Evolutionary conservation across 2,888 invertebrate genomes (phyloP), one percentile per base, ranked within the genome.

Genomic region (Acanthosepion pharaonis): DNA sequence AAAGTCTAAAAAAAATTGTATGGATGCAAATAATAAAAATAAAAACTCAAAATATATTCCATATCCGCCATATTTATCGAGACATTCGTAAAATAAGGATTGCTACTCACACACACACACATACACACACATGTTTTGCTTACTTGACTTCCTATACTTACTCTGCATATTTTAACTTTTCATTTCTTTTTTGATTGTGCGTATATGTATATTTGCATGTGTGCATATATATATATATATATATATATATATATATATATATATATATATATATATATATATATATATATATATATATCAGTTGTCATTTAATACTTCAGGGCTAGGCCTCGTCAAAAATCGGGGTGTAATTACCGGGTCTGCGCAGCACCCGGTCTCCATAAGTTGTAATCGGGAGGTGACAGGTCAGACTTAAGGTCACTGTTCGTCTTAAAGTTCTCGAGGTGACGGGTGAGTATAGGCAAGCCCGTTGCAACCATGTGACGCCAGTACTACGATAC

Each of bases 321-420:
- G n/a, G 18, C 78, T n/a, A 28, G n/a, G 15, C 15, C n/a, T 33
- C n/a, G n/a, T 33, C 15, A n/a, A 78, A 78, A n/a, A 15, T n/a
- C 15, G n/a, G 78, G 18, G n/a, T 33, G n/a, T 15, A n/a, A 78
- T n/a, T 78, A n/a, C n/a, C 78, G 78, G 78, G 78, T 78, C 11
- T 78, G 78, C 78, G 33, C n/a, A 78, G 33, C 18, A 4, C 78
- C 78, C n/a, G n/a, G n/a, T 78, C 78, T n/a, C 78, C 78, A 78
- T 78, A 78, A n/a, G n/a, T 78, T 78, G 78, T 78, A 78, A 78
- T 78, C n/a, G n/a, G 78, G n/a, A 78, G 78, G n/a, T 78, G n/a
- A 78, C 78, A 15, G 78, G n/a, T 78, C 33, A 18, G 78, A 78
- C 18, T 78, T n/a, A 15, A 78, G 78, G n/a, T 78, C 78, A 78